Conservation (phyloP, 1,140 invertebrate species). For the Tetragonula clypearis region DNA sequence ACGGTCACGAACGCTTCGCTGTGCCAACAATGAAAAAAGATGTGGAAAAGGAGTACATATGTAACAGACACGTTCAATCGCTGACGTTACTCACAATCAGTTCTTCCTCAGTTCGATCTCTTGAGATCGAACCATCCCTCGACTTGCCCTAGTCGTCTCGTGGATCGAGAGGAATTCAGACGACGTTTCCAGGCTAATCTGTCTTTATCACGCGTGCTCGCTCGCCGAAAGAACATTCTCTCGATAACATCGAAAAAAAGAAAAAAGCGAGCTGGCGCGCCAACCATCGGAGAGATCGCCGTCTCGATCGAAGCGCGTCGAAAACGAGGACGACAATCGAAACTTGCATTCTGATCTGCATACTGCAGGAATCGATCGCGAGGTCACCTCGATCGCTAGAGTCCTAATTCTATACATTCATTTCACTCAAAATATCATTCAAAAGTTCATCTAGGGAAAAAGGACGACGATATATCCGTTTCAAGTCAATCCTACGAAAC, state of each 20-base stretch:
- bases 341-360: slow-evolving; percentile 13
- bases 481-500: neutral
- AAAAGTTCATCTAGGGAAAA: neutral
- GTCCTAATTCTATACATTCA: neutral
- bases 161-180: slow-evolving; percentile 1
- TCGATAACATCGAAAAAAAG: neutral
- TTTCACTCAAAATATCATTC: neutral
- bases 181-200: slow-evolving; percentile 48
- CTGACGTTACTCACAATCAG: neutral
- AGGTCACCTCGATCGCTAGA: neutral
- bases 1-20: neutral
- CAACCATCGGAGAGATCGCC: slow-evolving; percentile 10
- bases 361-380: neutral
- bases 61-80: neutral
- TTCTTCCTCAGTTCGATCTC: neutral
- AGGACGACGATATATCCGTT: neutral
- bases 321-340: slow-evolving; percentile 16
- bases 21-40: neutral
- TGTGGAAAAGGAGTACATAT: neutral
- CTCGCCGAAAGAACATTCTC: neutral
- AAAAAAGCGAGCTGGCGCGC: neutral
- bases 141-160: neutral
- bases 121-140: neutral
- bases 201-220: slow-evolving; percentile 22
- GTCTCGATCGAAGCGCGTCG: slow-evolving; percentile 6